A percentile compares a stretch with the other conserved stretches of the same genome.
Conservation (phyloP, 2,113 vertebrate species). For the Nannobrachium achirus region DNA sequence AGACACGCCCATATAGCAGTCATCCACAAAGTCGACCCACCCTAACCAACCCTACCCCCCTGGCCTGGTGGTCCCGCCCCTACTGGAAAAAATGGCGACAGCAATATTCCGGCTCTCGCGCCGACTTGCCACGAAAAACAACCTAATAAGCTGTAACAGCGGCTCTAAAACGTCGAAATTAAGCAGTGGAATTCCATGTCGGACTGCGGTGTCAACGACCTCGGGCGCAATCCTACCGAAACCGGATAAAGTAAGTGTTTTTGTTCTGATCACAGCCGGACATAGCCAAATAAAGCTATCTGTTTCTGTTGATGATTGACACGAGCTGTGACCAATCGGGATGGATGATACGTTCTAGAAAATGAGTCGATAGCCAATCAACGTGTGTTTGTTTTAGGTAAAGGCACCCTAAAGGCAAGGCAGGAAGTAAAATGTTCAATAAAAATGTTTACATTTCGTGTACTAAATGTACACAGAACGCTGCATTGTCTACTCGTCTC, state of each 20-base stretch:
- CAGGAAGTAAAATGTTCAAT: conserved; percentile 34
- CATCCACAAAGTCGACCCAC: too few relatives aligned
- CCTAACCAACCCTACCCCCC: neutral
- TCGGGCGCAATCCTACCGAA: conserved; percentile 88
- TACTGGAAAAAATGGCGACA: conserved; percentile 66
- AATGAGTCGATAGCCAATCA: conserved; percentile 46
- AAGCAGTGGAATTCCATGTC: conserved; percentile 55
- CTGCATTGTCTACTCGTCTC: too few relatives aligned
- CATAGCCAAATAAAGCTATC: neutral
- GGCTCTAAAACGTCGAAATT: conserved; percentile 46
- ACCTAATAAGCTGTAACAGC: conserved; percentile 28
- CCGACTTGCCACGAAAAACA: conserved; percentile 44
- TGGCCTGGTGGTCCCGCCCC: conserved; percentile 16
- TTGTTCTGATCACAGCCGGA: neutral
- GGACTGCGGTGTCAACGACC: conserved; percentile 78
- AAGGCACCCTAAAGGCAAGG: conserved; percentile 22
- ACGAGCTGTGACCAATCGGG: conserved; percentile 29
- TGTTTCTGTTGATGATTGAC: neutral
- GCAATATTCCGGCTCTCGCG: conserved; percentile 49
- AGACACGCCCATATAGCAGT: conserved; percentile 13
- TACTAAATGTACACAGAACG: too few relatives aligned
- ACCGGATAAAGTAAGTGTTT: conserved; percentile 87
- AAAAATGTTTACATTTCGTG: neutral
- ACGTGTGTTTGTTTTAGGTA: conserved; percentile 12
- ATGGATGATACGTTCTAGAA: fast-evolving